These are phyloP conservation scores for Apamea sordens DNA, from an alignment of 2,888 invertebrate genomes.

Conservation along the genomic window DNA sequence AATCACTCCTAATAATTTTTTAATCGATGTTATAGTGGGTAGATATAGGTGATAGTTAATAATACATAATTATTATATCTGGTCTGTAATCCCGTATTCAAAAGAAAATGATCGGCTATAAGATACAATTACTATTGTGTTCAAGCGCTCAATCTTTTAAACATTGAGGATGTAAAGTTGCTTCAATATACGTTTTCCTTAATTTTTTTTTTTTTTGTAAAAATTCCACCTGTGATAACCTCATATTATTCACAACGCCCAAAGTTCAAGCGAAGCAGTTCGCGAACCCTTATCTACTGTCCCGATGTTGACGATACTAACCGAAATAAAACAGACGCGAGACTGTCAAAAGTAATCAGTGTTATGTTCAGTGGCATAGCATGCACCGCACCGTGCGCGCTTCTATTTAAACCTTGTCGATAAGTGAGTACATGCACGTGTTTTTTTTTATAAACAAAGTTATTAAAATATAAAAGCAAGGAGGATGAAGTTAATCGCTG, in stretches of 20 bases:
- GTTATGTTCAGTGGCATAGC: conserved; percentile 59
- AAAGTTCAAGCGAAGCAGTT: conserved; percentile 56
- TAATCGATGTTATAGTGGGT: too few relatives aligned
- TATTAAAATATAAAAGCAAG: not conserved
- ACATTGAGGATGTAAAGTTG: not conserved
- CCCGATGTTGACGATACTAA: conserved; percentile 53
- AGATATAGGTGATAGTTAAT: too few relatives aligned
- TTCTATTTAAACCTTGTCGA: conserved; percentile 25
- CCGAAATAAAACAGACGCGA: conserved; percentile 60
- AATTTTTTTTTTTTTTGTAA: conserved; percentile 1
- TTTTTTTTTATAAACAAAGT: conserved; percentile 17
- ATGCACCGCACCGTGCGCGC: conserved; percentile 59
- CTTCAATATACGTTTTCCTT: not conserved
- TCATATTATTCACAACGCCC: conserved; percentile 18
- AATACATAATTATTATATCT: too few relatives aligned
- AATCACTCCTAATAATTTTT: too few relatives aligned
- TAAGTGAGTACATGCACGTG: conserved; percentile 58
- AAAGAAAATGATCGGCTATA: conserved; percentile 4
- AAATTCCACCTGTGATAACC: conserved; percentile 32
- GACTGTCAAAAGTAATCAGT: conserved; percentile 62
- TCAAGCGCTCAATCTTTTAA: not conserved
- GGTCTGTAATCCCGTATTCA: too few relatives aligned
- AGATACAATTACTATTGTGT: not conserved
- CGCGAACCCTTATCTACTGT: conserved; percentile 49
- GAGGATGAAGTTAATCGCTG: accelerated